Percentiles rank a stretch among this genome's conserved stretches.
Conservation (phyloP, 2,113 vertebrate species). For the Himantopus leucocephalus region DNA sequence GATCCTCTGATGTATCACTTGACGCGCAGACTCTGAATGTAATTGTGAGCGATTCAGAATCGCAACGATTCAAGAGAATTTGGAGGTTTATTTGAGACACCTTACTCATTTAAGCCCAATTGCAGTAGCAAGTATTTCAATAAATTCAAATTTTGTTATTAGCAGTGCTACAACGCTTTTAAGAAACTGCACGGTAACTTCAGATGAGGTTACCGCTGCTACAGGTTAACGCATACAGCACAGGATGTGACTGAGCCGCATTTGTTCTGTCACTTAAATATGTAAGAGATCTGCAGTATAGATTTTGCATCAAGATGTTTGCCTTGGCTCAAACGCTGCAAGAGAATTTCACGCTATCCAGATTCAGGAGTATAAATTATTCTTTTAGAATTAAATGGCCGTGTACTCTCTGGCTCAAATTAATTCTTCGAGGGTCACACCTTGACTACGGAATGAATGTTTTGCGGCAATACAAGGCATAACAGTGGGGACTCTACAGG, state of each 20-base stretch:
- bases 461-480: fast-evolving
- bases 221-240: background rate
- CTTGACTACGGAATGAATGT: fast-evolving
- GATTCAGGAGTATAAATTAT: background rate
- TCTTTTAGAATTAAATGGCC: background rate
- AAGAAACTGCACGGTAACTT: background rate
- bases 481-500: background rate
- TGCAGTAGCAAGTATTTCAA: background rate
- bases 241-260: background rate
- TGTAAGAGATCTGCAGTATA: background rate
- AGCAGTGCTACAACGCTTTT: background rate
- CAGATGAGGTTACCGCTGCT: background rate
- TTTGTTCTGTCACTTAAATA: background rate
- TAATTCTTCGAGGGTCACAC: background rate
- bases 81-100: background rate
- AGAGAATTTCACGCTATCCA: background rate
- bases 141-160: background rate
- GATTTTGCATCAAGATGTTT: background rate
- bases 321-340: background rate
- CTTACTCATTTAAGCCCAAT: background rate
- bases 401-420: background rate
- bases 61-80: background rate
- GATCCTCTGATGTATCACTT: background rate
- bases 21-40: background rate
- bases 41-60: background rate